Evolutionary conservation across 1,140 invertebrate genomes (phyloP), one percentile per base, ranked within the genome.

Genomic region (Drosophila prosaltans): DNA sequence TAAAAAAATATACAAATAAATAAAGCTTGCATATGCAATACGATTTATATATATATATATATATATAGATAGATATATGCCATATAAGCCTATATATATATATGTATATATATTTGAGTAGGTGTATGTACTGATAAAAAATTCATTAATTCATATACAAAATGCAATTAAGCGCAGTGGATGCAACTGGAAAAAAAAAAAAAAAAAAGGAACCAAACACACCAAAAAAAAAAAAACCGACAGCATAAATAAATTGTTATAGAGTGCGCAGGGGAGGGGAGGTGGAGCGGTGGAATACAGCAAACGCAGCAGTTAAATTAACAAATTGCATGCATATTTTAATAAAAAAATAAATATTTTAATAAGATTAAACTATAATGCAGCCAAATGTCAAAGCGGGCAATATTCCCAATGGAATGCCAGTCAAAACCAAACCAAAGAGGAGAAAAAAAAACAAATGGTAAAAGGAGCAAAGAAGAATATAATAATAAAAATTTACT

Each of bases 261-360:
- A 30, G 55, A 36, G 45, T 6, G 71, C 16, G 16, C 16, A 16
- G 16, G 16, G 16, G 16, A 16, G 16, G 64, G 24, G 8, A 51
- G 11, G 41, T 24, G 58, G 39, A 36, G 40, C 43, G 32, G 39
- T 41, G 40, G 54, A 40, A 78, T 30, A 78, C 68, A 78, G 74
- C 75, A 78, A 78, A 78, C 68, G 80, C 76, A 85, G 78, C 83
- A 88, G 84, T 88, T 89, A 90, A 89, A 89, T 89, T 89, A 89
- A 89, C 84, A 89, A 89, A 89, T 89, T 89, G 84, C 85, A 90
- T 90, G 84, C 84, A 89, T 89, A 89, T 89, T 89, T 89, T 84
- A 89, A 89, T 90, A 89, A 89, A 89, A 89, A 88, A 89, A 89
- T 89, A 89, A 89, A 89, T 89, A 89, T 89, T 89, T 89, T 89